Evolutionary conservation across 2,797 vertebrate genomes (phyloP).

Genomic region (Lepus townsendii): DNA sequence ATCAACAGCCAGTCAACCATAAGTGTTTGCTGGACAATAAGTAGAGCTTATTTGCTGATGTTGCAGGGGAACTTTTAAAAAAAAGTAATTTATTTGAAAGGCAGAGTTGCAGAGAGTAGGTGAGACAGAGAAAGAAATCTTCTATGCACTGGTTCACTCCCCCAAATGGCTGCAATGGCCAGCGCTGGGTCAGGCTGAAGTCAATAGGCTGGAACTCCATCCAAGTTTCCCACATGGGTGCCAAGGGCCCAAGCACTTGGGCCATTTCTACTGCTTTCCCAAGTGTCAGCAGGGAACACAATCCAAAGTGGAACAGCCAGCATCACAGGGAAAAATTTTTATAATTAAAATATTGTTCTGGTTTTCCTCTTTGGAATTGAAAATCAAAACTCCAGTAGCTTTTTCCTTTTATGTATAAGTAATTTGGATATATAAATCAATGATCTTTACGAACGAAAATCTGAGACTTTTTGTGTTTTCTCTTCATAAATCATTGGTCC

Average conservation of each 20-base stretch:
- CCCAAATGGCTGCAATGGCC: too few species aligned
- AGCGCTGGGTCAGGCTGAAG: too few species aligned
- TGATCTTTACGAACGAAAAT: not conserved
- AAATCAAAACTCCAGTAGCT: not conserved
- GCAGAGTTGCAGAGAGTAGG: too few species aligned
- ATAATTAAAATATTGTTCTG: not conserved
- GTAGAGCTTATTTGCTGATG: not conserved
- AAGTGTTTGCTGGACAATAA: not conserved
- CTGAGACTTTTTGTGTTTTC: not conserved
- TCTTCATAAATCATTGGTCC: not conserved
- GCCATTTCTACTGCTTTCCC: too few species aligned
- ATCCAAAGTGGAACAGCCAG: too few species aligned
- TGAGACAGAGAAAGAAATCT: too few species aligned
- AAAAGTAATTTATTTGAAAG: too few species aligned
- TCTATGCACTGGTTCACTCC: too few species aligned
- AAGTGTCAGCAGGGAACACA: too few species aligned
- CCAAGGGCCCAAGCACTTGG: too few species aligned
- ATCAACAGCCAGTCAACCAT: not conserved
- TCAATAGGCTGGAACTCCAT: too few species aligned
- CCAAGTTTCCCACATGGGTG: too few species aligned
- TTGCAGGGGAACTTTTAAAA: not conserved
- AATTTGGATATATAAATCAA: slow-evolving; percentile 13
- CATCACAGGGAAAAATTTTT: not conserved
- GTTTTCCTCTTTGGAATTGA: slow-evolving; percentile 40
- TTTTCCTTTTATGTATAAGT: not conserved